Evolutionary conservation across 2,113 vertebrate species (phyloP).

Genomic region (Dipodomys spectabilis): DNA sequence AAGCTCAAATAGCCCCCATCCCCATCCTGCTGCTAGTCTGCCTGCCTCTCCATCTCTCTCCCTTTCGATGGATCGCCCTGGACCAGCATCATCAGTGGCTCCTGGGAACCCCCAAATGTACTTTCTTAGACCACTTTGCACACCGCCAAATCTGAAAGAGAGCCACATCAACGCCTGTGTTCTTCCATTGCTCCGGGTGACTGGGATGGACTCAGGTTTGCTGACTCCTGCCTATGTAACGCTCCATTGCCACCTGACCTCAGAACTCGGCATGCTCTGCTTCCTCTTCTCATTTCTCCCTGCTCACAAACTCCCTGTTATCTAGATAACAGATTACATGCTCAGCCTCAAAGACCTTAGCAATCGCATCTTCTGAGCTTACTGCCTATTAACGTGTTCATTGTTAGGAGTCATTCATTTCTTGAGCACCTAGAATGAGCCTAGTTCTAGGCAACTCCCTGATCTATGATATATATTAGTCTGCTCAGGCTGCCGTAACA

Average conservation of each 20-base stretch:
- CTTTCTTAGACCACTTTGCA: not conserved
- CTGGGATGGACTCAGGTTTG: not conserved
- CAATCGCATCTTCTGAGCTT: not conserved
- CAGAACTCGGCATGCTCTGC: not conserved
- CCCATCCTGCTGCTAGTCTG: too few species aligned
- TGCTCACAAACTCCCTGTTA: not conserved
- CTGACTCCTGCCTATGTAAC: not conserved
- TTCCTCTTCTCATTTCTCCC: constrained; percentile 1
- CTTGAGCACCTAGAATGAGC: not conserved
- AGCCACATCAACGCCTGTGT: too few species aligned
- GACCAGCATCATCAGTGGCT: not conserved
- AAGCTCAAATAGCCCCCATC: too few species aligned
- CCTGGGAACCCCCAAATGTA: too few species aligned
- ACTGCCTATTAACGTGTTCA: not conserved
- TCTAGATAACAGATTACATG: not conserved
- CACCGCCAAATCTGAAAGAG: not conserved
- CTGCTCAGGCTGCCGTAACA: not conserved
- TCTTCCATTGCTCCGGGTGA: not conserved
- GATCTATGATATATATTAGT: not conserved
- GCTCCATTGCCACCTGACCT: not conserved
- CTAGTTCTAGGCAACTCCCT: not conserved
- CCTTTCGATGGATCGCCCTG: not conserved
- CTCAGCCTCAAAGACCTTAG: not conserved
- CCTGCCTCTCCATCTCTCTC: not conserved
- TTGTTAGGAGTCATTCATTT: not conserved